Conservation (phyloP, 2,888 invertebrate species). For the Brachyopa scutellaris region DNA sequence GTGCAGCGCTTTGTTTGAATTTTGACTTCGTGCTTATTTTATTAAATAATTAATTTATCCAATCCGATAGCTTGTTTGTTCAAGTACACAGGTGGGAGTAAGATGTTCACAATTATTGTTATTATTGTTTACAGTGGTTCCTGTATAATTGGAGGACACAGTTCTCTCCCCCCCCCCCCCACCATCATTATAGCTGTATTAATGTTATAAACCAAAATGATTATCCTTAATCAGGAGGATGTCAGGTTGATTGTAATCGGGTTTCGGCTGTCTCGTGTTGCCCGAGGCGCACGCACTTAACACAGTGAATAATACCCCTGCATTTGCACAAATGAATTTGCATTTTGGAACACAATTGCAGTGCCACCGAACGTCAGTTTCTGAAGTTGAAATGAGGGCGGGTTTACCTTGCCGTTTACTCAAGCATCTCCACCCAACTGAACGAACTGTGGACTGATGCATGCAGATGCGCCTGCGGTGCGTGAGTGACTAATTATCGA, state of each 20-base stretch:
- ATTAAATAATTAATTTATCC: conserved; percentile 27
- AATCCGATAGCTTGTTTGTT: too few species aligned
- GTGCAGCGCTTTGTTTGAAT: conserved; percentile 20
- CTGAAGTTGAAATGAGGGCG: background rate
- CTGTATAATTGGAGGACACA: background rate
- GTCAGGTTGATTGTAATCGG: conserved; percentile 53
- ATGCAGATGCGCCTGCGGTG: conserved; percentile 8
- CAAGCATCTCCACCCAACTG: background rate
- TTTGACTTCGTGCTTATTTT: conserved; percentile 5
- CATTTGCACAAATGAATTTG: conserved; percentile 34
- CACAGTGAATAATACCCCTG: background rate
- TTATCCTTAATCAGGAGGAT: conserved; percentile 57
- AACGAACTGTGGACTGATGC: background rate
- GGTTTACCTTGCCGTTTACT: background rate
- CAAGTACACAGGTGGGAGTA: too few species aligned
- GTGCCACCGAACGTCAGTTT: background rate
- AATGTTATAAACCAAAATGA: conserved; percentile 22
- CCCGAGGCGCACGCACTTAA: background rate
- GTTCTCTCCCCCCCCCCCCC: too few species aligned
- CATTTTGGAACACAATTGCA: conserved; percentile 27
- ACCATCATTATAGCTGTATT: conserved; percentile 18
- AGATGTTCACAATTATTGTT: conserved; percentile 11
- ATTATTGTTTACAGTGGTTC: conserved; percentile 10
- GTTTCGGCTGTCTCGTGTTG: background rate
- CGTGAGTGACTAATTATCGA: conserved; percentile 65